phyloP scores from a whole-genome alignment of 2,113 vertebrate species.

The Scartelaos histophorus region DNA sequence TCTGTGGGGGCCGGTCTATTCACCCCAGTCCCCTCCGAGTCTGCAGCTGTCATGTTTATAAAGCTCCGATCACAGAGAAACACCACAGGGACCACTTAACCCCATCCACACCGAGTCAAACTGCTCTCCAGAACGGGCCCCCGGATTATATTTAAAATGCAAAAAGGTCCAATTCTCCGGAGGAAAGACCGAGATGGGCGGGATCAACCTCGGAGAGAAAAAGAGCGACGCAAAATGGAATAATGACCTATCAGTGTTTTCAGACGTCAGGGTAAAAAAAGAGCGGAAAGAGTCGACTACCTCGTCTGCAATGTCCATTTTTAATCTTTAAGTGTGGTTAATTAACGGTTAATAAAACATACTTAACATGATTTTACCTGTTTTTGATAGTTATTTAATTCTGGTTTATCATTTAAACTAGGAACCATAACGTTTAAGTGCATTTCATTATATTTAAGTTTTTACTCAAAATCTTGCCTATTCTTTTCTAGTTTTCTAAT shows the following conservation, averaged over 20 bases:
- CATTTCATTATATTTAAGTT: too few relatives aligned
- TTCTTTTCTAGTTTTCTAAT: too few relatives aligned
- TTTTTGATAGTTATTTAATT: too few relatives aligned
- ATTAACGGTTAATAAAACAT: too few relatives aligned
- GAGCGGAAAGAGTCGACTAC: not conserved
- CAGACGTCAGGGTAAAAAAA: constrained; percentile 62
- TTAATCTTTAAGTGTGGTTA: too few relatives aligned
- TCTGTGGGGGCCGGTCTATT: constrained; percentile 69
- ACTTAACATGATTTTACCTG: too few relatives aligned
- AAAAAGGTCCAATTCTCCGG: constrained; percentile 69
- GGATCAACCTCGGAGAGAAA: constrained; percentile 72
- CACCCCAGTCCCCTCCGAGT: constrained; percentile 80
- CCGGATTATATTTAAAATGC: constrained; percentile 75
- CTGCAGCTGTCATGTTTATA: constrained; percentile 82
- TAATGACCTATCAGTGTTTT: constrained; percentile 78
- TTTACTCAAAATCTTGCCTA: too few relatives aligned
- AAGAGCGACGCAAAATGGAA: constrained; percentile 56
- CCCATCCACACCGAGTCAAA: constrained; percentile 80
- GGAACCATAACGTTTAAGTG: too few relatives aligned
- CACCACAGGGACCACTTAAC: constrained; percentile 83
- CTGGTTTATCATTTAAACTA: too few relatives aligned
- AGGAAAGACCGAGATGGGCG: constrained; percentile 64
- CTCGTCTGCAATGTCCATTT: not conserved
- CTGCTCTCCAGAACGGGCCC: constrained; percentile 74
- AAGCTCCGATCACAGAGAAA: constrained; percentile 70